A percentile compares a stretch with the other conserved stretches of the same genome.
Conservation (phyloP, 2,113 vertebrate species). For the Promerops cafer region DNA sequence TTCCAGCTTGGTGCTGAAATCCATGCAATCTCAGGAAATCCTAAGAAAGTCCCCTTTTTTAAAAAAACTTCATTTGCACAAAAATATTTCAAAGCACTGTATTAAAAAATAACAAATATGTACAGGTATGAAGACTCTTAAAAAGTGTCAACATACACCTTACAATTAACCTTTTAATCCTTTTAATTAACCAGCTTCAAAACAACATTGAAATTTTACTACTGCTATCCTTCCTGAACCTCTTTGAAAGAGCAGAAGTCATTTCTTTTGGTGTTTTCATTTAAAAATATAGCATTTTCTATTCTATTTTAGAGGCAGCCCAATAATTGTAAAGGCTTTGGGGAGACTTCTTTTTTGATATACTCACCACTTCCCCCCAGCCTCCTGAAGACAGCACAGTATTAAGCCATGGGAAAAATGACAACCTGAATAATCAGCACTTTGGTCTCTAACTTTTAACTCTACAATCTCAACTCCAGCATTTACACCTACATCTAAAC, state of each 20-base stretch:
- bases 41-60: neutral
- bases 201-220: neutral
- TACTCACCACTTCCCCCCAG: rapidly evolving
- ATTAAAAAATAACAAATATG: neutral
- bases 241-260: neutral
- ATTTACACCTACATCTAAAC: neutral
- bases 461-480: neutral
- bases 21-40: neutral
- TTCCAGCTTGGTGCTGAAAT: neutral
- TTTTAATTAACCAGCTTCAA: neutral
- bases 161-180: too few relatives aligned
- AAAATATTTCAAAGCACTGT: neutral
- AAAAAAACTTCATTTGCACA: neutral
- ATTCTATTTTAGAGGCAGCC: neutral
- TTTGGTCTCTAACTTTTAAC: neutral
- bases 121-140: neutral
- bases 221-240: neutral
- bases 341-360: neutral
- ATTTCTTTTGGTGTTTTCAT: neutral
- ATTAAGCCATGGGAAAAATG: neutral
- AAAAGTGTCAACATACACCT: neutral
- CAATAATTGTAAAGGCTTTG: neutral
- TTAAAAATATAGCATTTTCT: neutral
- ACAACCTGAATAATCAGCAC: neutral
- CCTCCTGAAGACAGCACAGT: neutral